phyloP scores from a whole-genome alignment of 2,888 invertebrate genomes.

The Drosophila bunnanda region DNA sequence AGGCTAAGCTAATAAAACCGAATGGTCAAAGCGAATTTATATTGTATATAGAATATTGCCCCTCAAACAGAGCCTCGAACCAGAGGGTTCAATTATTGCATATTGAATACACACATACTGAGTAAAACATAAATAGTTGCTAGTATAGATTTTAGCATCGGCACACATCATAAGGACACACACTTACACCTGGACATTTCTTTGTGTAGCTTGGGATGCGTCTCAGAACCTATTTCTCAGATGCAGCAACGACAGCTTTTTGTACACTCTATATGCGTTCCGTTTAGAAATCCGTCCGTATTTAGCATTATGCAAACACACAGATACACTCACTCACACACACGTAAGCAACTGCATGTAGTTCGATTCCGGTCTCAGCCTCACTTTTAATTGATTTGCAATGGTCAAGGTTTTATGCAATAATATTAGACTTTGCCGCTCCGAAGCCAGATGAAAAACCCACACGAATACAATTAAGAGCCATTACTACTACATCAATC shows the following conservation, averaged over 20 bases:
- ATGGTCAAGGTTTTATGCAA: slow-evolving; percentile 9
- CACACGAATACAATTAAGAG: slow-evolving; percentile 29
- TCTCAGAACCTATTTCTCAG: slow-evolving; percentile 28
- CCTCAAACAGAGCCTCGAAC: slow-evolving; percentile 43
- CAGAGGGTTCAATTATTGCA: slow-evolving; percentile 63
- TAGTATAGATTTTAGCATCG: slow-evolving; percentile 64
- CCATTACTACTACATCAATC: slow-evolving; percentile 28
- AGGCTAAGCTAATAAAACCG: slow-evolving; percentile 51
- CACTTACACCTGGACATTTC: slow-evolving; percentile 18
- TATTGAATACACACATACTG: slow-evolving; percentile 37
- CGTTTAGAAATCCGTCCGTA: slow-evolving; percentile 78
- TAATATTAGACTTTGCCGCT: slow-evolving; percentile 27
- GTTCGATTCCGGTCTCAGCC: slow-evolving; percentile 21
- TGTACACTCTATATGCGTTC: slow-evolving; percentile 59
- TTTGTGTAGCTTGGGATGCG: slow-evolving; percentile 47
- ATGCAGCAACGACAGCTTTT: slow-evolving; percentile 37
- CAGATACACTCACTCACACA: slow-evolving; percentile 32
- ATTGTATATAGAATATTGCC: slow-evolving; percentile 71
- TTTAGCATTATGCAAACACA: slow-evolving; percentile 68
- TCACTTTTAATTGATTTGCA: slow-evolving; percentile 29
- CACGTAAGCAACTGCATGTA: slow-evolving; percentile 22
- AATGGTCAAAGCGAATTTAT: slow-evolving; percentile 78
- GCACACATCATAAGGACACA: slow-evolving; percentile 34
- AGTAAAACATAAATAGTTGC: slow-evolving; percentile 48
- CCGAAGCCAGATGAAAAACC: slow-evolving; percentile 9